A percentile compares a stretch with the other conserved stretches of the same genome.
Conservation (phyloP, 2,797 vertebrate species). For the Iguana delicatissima region DNA sequence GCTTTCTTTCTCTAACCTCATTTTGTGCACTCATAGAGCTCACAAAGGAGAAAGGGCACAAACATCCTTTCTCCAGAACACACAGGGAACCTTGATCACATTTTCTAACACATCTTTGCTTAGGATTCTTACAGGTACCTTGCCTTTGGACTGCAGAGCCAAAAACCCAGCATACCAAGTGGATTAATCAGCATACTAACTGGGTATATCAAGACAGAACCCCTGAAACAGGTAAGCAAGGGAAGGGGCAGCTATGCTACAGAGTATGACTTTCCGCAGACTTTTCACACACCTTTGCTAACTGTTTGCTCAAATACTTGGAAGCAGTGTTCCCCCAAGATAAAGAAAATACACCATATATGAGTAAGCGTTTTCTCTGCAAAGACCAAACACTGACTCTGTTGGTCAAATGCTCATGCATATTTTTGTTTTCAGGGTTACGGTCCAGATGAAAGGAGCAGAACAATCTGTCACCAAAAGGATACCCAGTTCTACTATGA, state of each 20-base stretch:
- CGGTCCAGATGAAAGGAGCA: background rate
- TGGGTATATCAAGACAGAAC: background rate
- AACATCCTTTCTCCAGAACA: background rate
- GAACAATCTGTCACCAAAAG: background rate
- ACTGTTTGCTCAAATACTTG: background rate
- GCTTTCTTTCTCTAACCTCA: background rate
- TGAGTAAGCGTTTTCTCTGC: background rate
- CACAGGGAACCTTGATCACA: background rate
- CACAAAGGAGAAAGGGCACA: background rate
- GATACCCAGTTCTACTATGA: background rate
- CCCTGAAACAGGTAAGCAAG: background rate
- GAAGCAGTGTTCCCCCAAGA: background rate
- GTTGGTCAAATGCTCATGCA: background rate
- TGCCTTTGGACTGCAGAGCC: background rate
- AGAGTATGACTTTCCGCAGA: background rate
- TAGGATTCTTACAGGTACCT: slow-evolving; percentile 1
- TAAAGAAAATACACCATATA: background rate
- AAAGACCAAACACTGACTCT: background rate
- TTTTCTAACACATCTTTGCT: background rate
- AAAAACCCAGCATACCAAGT: background rate
- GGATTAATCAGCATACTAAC: background rate
- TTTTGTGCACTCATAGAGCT: background rate
- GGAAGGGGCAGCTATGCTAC: background rate
- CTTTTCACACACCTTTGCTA: background rate
- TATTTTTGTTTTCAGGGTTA: background rate